These are phyloP conservation scores for Oncorhynchus kisutch DNA, from an alignment of 2,113 vertebrate species.

Conservation along the genomic window DNA sequence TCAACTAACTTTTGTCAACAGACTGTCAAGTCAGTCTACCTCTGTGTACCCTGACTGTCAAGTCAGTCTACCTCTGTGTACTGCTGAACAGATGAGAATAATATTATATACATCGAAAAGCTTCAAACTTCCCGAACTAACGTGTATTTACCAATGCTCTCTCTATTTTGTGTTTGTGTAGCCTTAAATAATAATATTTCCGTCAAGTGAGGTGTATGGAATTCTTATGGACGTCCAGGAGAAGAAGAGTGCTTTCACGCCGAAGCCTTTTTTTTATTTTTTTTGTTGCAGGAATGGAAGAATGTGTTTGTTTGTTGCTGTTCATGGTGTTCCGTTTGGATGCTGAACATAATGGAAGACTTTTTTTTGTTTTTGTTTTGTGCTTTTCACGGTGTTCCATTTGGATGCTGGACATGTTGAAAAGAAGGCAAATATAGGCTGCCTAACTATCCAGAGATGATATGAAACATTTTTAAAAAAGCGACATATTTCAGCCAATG, in stretches of 20 bases:
- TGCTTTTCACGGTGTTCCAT: slow-evolving; percentile 86
- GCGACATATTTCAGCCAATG: slow-evolving; percentile 67
- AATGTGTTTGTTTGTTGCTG: slow-evolving; percentile 80
- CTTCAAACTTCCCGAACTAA: slow-evolving; percentile 58
- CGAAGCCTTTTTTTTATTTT: slow-evolving; percentile 77
- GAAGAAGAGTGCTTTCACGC: slow-evolving; percentile 61
- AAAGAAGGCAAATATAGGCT: slow-evolving; percentile 71
- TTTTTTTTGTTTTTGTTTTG: slow-evolving; percentile 77
- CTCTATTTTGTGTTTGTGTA: slow-evolving; percentile 89
- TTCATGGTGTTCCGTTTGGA: slow-evolving; percentile 85
- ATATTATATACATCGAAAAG: slow-evolving; percentile 64
- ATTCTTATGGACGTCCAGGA: slow-evolving; percentile 76
- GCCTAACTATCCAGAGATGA: slow-evolving; percentile 64
- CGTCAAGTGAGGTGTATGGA: slow-evolving; percentile 81
- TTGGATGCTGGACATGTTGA: slow-evolving; percentile 81
- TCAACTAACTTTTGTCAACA: slow-evolving; percentile 74
- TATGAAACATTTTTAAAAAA: slow-evolving; percentile 59
- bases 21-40: slow-evolving; percentile 59
- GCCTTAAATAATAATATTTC: slow-evolving; percentile 85
- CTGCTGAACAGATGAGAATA: slow-evolving; percentile 61
- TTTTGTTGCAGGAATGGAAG: slow-evolving; percentile 84
- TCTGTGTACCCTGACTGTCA: slow-evolving; percentile 61
- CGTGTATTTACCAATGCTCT: slow-evolving; percentile 76
- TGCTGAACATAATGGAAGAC: slow-evolving; percentile 81
- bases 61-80: slow-evolving; percentile 44